These are phyloP conservation scores for Podarcis cretensis DNA, from an alignment of 2,113 vertebrate genomes.

Conservation along the genomic window DNA sequence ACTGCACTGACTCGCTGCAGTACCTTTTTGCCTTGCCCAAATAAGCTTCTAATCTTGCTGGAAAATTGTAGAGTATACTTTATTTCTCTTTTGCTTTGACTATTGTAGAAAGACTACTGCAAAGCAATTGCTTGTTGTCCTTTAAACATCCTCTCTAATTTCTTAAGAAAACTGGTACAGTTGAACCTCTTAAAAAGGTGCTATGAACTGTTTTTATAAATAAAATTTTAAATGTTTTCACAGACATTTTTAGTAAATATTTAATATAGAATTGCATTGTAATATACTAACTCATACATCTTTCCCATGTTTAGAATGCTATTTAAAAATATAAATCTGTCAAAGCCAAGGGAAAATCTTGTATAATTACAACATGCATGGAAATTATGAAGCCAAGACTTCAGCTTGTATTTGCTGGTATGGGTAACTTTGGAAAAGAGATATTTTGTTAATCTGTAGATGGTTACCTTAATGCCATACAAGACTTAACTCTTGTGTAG, in stretches of 20 bases:
- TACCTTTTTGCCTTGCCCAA: background rate
- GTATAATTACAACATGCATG: conserved; percentile 2
- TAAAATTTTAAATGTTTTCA: conserved; percentile 52
- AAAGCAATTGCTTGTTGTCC: conserved; percentile 21
- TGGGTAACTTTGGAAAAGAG: conserved; percentile 31
- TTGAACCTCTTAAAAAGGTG: conserved; percentile 50
- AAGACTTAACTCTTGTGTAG: conserved; percentile 24
- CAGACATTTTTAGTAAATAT: conserved; percentile 62
- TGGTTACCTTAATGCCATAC: conserved; percentile 36
- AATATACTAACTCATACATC: conserved; percentile 43
- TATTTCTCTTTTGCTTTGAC: conserved; percentile 31
- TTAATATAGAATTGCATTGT: conserved; percentile 71
- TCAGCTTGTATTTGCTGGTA: conserved; percentile 37
- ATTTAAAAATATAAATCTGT: conserved; percentile 61
- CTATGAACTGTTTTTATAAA: conserved; percentile 62
- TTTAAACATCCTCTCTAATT: background rate
- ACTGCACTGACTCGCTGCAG: background rate
- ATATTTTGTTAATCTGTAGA: background rate
- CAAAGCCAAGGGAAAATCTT: conserved; percentile 52
- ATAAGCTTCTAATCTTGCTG: conserved; percentile 6
- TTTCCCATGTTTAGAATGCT: conserved; percentile 42
- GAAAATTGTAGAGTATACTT: background rate
- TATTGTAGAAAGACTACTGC: conserved; percentile 26
- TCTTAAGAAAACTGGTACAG: conserved; percentile 30
- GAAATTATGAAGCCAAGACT: conserved; percentile 40